Conservation (phyloP, 2,113 vertebrate genomes). For the Chinchilla lanigera region DNA sequence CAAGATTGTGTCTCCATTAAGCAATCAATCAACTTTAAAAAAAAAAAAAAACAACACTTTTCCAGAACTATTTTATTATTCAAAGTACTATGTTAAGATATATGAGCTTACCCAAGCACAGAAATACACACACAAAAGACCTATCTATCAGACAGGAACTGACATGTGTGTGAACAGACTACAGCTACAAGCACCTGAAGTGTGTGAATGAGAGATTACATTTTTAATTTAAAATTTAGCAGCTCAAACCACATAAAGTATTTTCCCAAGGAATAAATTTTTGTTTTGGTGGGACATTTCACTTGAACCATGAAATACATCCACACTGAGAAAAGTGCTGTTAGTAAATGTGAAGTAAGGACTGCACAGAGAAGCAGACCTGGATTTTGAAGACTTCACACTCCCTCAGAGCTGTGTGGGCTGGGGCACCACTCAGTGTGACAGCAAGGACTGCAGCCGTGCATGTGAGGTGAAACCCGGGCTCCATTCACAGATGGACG, state of each 20-base stretch:
- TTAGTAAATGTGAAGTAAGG: not conserved
- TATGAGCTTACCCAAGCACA: not conserved
- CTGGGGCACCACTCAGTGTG: not conserved
- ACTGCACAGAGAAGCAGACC: not conserved
- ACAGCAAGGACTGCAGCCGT: not conserved
- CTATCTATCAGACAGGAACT: not conserved
- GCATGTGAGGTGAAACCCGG: not conserved
- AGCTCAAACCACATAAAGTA: slow-evolving; percentile 22
- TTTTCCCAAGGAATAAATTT: slow-evolving; percentile 3
- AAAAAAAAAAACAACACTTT: not conserved
- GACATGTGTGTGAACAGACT: not conserved
- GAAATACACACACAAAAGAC: not conserved
- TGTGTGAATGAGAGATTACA: not conserved
- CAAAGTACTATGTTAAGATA: not conserved
- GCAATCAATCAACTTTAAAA: not conserved
- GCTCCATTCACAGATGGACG: not conserved
- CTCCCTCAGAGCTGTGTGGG: not conserved
- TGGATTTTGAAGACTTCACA: slow-evolving; percentile 1
- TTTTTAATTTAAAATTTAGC: slow-evolving; percentile 21
- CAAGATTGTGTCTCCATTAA: not conserved
- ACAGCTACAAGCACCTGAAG: slow-evolving; percentile 4
- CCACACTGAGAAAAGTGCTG: not conserved
- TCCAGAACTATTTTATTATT: not conserved
- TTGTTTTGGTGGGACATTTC: slow-evolving; percentile 11
- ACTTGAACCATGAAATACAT: not conserved